phyloP scores from a whole-genome alignment of 2,888 invertebrate genomes.

The Agrochola macilenta region DNA sequence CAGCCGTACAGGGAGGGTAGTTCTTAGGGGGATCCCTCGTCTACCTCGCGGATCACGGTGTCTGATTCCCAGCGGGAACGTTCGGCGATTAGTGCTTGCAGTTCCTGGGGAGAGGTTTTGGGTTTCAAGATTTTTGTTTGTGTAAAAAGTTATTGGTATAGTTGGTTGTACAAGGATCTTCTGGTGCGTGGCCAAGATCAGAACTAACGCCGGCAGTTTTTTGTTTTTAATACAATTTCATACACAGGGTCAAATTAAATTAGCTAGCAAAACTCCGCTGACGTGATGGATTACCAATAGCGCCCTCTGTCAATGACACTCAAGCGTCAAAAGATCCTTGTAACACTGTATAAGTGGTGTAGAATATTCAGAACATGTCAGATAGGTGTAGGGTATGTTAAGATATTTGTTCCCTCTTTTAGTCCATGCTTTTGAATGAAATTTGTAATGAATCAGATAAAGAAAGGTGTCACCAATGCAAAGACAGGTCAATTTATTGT shows the following conservation, averaged over 20 bases:
- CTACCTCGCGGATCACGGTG: constrained; percentile 93
- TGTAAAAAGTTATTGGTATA: background rate
- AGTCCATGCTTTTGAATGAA: constrained; percentile 12
- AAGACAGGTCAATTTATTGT: background rate
- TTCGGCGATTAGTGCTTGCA: constrained; percentile 90
- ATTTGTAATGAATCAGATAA: background rate
- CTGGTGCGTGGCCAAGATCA: background rate
- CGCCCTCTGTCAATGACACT: background rate
- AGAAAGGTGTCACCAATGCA: background rate
- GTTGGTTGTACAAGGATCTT: background rate
- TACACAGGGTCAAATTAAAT: too few species aligned
- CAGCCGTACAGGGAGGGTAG: constrained; percentile 66
- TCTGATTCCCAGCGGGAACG: constrained; percentile 92
- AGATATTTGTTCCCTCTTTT: background rate
- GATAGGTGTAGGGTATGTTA: background rate
- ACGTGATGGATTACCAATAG: background rate
- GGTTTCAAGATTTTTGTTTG: background rate
- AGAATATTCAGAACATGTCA: background rate
- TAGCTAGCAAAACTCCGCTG: too few species aligned
- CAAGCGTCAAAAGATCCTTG: background rate
- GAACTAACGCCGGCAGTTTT: background rate
- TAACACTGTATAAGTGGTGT: background rate
- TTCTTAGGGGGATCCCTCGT: constrained; percentile 90
- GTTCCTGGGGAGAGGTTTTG: constrained; percentile 83
- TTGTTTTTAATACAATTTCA: background rate